Percentiles rank a stretch among this genome's conserved stretches.
phyloP scores from a whole-genome alignment of 2,797 vertebrate species.

The Nyctibius grandis region DNA sequence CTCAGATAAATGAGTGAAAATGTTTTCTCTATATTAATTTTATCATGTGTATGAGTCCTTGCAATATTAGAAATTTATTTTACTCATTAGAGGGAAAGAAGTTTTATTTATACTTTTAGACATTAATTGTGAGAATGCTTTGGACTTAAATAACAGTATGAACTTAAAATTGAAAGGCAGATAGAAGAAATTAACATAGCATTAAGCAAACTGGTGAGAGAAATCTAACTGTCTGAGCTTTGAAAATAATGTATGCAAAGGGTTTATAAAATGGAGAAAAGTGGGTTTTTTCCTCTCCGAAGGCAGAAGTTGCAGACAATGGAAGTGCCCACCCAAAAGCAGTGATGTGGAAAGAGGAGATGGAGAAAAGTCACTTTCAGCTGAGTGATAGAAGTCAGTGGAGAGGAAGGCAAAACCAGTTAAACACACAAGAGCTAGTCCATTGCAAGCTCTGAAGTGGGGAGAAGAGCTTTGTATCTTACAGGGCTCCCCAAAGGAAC shows the following conservation, averaged over 20 bases:
- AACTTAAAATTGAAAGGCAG: neutral
- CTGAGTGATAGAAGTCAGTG: neutral
- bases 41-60: neutral
- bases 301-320: neutral
- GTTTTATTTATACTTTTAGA: neutral
- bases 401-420: neutral
- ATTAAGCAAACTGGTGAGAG: neutral
- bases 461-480: neutral
- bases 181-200: neutral
- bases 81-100: neutral
- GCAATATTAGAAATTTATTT: neutral
- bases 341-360: neutral
- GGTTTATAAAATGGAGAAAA: neutral
- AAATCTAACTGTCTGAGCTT: neutral
- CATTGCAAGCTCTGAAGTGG: neutral
- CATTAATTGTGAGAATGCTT: neutral
- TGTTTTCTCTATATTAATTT: neutral
- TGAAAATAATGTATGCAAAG: neutral
- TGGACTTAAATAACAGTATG: neutral
- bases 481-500: neutral
- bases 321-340: neutral
- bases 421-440: neutral
- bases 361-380: neutral
- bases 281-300: fast-evolving
- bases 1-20: neutral